Evolutionary conservation across 2,113 vertebrate genomes (phyloP).

Genomic region (Saimiri boliviensis): DNA sequence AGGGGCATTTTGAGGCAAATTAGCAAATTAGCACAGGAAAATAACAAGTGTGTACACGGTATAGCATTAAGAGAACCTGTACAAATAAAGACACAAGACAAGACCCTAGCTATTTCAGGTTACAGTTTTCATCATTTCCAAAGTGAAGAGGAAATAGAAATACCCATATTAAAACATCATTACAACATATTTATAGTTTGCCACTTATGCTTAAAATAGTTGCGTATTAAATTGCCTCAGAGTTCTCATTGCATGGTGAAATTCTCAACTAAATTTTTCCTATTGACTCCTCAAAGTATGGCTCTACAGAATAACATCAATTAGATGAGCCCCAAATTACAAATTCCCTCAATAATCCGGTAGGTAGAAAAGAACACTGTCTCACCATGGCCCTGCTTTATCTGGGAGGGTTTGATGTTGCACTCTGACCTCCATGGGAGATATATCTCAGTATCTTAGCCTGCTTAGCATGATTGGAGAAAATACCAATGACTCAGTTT

Average conservation of each 20-base stretch:
- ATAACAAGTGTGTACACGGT: rapidly evolving
- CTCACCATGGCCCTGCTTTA: background rate
- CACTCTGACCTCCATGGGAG: no score
- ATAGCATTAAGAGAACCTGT: background rate
- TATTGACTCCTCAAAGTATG: background rate
- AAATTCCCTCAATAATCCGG: background rate
- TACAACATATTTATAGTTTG: background rate
- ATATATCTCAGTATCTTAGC: background rate
- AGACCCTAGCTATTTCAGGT: background rate
- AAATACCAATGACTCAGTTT: background rate
- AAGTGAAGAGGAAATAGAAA: background rate
- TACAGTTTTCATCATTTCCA: background rate
- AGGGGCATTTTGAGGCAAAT: background rate
- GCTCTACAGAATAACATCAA: background rate
- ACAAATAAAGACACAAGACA: background rate
- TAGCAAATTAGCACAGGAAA: background rate
- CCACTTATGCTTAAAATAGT: background rate
- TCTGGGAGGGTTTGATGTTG: background rate
- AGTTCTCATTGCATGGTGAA: background rate
- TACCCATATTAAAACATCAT: background rate
- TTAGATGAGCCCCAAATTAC: background rate
- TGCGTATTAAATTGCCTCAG: background rate
- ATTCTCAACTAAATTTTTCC: background rate
- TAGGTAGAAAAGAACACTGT: background rate
- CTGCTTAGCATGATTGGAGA: background rate